Evolutionary conservation across 2,113 vertebrate species (phyloP), one percentile per base, ranked within the genome.

Genomic region (Paedocypris sp.): DNA sequence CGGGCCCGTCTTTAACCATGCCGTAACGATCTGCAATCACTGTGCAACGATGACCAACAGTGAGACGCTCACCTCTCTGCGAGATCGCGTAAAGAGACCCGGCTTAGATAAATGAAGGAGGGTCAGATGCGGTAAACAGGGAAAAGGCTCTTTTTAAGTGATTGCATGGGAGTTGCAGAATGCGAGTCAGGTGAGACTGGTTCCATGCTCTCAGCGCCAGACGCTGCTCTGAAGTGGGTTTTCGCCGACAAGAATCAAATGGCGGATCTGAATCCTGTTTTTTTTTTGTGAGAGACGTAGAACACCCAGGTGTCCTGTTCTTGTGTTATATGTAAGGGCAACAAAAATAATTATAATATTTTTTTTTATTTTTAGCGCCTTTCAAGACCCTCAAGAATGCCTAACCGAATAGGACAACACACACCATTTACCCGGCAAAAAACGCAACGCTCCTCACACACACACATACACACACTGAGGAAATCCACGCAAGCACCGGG

Each of bases 91-190:
- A 52, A 54, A 32, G 15, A 28, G 10, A 59, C 25, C n/a, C 43
- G 36, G n/a, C 26, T 49, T 19, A 15, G 54, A 61, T 61, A 41
- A 35, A 64, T 45, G 32, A 54, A 64, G 52, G 32, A 54, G 49
- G 42, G 48, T 67, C 69, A 59, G 26, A 54, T 67, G 69, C 49
- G 60, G 28, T 49, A 51, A 45, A 33, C 13, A 8, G 53, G 29
- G 32, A 35, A 62, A 25, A 41, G 29, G 6, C 2, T 10, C 15
- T 66, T 31, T 15, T 26, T 49, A 35, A 48, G 32, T 28, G 69
- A 71, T 74, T 66, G 66, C 69, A 63, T 46, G 36, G 39, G 47
- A 56, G 60, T 74, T 71, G 53, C 69, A 74, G 59, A 58, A 71
- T 68, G 29, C 51, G 54, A 66, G 68, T 52, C 52, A 57, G 28